These are phyloP conservation scores for Caradrina clavipalpis DNA, from an alignment of 2,888 invertebrate genomes.

Conservation along the genomic window DNA sequence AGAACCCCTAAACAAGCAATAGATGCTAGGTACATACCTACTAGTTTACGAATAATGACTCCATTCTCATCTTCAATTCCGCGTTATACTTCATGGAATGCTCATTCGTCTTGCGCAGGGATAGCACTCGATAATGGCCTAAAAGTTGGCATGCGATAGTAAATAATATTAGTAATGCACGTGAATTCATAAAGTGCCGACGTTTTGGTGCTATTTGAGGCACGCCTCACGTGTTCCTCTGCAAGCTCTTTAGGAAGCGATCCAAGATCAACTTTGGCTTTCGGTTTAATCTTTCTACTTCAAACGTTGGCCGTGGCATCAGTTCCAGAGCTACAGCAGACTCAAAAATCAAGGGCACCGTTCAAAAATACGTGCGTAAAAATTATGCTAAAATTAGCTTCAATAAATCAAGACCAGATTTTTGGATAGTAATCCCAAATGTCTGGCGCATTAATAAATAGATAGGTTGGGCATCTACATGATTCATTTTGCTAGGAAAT, in stretches of 20 bases:
- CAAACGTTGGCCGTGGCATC: background rate
- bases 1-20: no score
- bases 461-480: no score
- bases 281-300: background rate
- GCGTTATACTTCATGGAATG: background rate
- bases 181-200: conserved; percentile 40
- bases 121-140: conserved; percentile 8
- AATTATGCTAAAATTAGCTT: background rate
- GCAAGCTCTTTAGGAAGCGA: conserved; percentile 5
- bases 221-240: conserved; percentile 11
- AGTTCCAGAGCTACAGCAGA: background rate
- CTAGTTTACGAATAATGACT: no score
- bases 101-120: background rate
- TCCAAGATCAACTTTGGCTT: background rate
- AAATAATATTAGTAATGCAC: conserved; percentile 41
- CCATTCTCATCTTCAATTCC: background rate
- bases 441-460: background rate
- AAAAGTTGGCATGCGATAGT: conserved; percentile 41
- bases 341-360: background rate
- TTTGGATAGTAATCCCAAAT: background rate
- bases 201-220: conserved; percentile 35
- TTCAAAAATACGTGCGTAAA: conserved; percentile 12
- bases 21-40: no score
- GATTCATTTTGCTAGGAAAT: background rate
- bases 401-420: background rate